Evolutionary conservation across 1,140 invertebrate species (phyloP).

Genomic region (Lasioglossum baleicum): DNA sequence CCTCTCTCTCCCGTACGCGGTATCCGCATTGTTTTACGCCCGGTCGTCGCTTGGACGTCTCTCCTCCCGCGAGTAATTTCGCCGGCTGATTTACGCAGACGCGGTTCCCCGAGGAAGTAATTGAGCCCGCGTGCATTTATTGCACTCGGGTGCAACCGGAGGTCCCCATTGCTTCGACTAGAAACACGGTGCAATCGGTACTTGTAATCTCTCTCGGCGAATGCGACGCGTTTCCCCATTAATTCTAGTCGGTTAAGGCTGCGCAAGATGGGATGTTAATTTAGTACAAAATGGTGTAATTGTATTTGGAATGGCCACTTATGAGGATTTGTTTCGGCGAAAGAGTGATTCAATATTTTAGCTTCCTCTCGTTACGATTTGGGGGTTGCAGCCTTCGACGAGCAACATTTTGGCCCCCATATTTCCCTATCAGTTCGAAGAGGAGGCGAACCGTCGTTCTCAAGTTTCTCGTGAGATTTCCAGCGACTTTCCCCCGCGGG

Average conservation of each 20-base stretch:
- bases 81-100: slow-evolving; percentile 46
- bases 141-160: too few relatives aligned
- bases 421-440: background rate
- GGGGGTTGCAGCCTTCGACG: background rate
- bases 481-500: background rate
- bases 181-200: too few relatives aligned
- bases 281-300: too few relatives aligned
- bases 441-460: background rate
- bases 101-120: slow-evolving; percentile 33
- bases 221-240: too few relatives aligned
- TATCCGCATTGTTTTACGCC: slow-evolving; percentile 7
- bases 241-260: too few relatives aligned
- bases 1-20: background rate
- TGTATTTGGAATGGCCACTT: too few relatives aligned
- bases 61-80: background rate
- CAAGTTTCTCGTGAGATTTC: background rate
- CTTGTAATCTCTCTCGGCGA: too few relatives aligned
- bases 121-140: slow-evolving; percentile 4
- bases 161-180: too few relatives aligned
- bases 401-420: background rate
- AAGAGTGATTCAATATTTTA: too few relatives aligned
- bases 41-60: background rate
- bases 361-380: background rate
- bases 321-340: too few relatives aligned
- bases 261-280: too few relatives aligned